Percentiles rank a stretch among this genome's conserved stretches.
These are phyloP conservation scores for Phataginus tricuspis DNA, from an alignment of 2,797 vertebrate genomes.

Conservation along the genomic window DNA sequence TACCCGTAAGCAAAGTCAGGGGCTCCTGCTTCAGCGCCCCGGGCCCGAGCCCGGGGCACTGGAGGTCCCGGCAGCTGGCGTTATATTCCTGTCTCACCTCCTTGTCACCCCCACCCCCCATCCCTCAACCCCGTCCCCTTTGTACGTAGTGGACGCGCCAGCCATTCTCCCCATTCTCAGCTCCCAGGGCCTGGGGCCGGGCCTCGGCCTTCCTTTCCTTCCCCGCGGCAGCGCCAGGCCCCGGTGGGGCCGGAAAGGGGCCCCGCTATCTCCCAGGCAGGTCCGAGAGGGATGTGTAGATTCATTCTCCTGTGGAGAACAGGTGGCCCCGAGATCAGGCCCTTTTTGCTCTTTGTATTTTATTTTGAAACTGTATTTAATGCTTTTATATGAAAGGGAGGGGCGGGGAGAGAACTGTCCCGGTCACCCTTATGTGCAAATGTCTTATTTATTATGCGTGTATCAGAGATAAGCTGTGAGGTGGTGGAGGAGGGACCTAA, in stretches of 20 bases:
- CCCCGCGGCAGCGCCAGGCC: not conserved
- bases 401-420: constrained; percentile 71
- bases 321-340: constrained; percentile 72
- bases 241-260: not conserved
- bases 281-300: constrained; percentile 79
- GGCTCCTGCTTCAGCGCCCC: not conserved
- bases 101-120: not conserved
- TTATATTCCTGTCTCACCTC: not conserved
- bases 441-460: constrained; percentile 82
- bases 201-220: not conserved
- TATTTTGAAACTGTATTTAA: constrained; percentile 83
- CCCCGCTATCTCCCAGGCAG: constrained; percentile 76
- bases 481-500: constrained; percentile 45
- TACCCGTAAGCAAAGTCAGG: not conserved
- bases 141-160: not conserved
- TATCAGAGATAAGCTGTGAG: constrained; percentile 83
- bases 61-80: constrained; percentile 37
- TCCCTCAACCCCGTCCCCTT: not conserved
- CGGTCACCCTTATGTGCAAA: constrained; percentile 77
- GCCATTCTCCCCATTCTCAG: not conserved
- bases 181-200: constrained; percentile 33
- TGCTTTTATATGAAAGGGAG: constrained; percentile 79
- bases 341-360: constrained; percentile 80
- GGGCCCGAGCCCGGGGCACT: constrained; percentile 29
- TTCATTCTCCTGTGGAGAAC: constrained; percentile 82